Percentiles rank a stretch among this genome's conserved stretches.
These are phyloP conservation scores for Oryzaephilus surinamensis DNA, from an alignment of 1,140 invertebrate species.

Conservation along the genomic window DNA sequence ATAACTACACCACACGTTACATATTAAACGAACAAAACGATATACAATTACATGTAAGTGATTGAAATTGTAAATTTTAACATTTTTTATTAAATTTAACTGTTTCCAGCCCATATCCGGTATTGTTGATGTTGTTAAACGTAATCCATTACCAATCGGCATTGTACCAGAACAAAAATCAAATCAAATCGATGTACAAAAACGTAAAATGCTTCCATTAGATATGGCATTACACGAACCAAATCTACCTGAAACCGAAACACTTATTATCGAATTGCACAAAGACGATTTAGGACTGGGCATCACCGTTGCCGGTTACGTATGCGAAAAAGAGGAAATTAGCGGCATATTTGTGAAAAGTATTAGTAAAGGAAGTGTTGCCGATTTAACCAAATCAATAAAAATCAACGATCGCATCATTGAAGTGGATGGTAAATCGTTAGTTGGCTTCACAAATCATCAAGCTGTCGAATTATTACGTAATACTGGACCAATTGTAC, in stretches of 20 bases:
- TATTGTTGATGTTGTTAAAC: slow-evolving; percentile 43
- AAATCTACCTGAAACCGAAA: slow-evolving; percentile 70
- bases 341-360: slow-evolving; percentile 96
- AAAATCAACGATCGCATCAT: slow-evolving; percentile 90
- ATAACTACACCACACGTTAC: slow-evolving; percentile 17
- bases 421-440: slow-evolving; percentile 71
- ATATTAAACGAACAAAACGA: slow-evolving; percentile 24
- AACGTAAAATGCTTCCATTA: slow-evolving; percentile 39
- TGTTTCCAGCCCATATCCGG: slow-evolving; percentile 41
- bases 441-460: slow-evolving; percentile 83
- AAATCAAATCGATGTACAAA: slow-evolving; percentile 34
- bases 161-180: no score
- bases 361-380: slow-evolving; percentile 84
- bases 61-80: slow-evolving; percentile 1
- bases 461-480: slow-evolving; percentile 77
- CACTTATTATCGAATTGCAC: slow-evolving; percentile 73
- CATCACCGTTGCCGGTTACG: slow-evolving; percentile 93
- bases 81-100: slow-evolving; percentile 5
- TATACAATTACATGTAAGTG: slow-evolving; percentile 26
- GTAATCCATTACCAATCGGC: slow-evolving; percentile 36
- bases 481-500: slow-evolving; percentile 69
- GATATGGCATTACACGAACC: slow-evolving; percentile 40
- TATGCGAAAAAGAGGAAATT: slow-evolving; percentile 86
- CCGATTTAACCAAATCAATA: slow-evolving; percentile 80
- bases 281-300: slow-evolving; percentile 81